Evolutionary conservation across 1,140 invertebrate species (phyloP), one percentile per base, ranked within the genome.

Genomic region (Philaenus spumarius): DNA sequence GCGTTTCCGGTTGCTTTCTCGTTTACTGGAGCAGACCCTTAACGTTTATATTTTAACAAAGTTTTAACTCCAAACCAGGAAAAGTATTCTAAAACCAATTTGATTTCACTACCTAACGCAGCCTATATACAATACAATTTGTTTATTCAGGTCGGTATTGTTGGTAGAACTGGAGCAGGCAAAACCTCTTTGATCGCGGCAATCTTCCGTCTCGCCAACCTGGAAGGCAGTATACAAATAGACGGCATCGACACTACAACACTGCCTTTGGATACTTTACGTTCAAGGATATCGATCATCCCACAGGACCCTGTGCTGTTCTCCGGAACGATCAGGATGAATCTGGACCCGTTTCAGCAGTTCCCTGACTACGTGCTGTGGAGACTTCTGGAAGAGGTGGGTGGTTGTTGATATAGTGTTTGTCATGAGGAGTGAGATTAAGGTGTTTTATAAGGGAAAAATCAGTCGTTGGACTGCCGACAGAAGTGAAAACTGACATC

Each of bases 221-320:
- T 87, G 2, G 79, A 82, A 43, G 89, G 87, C 4, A 74, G 79
- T 58, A 78, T 64, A 72, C 75, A 63, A 66, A 62, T 68, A 6
- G 69, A 69, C 56, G 64, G 59, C 9, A 42, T 67, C 2, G 74
- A 83, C 50, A 84, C 79, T 7, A 76, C 72, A 2, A 63, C 73
- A 37, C 67, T 85, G 67, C 80, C 85, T 0, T 67, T 89, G 2
- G 82, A 86, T 61, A 81, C 86, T 69, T 73, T 90, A 22, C 77
- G 92, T 46, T 84, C 83, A 48, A 85, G 85, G 67, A 80, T 95
- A 43, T 90, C 90, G 42, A 93, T 95, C 62, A 94, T 95, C 62
- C 92, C 93, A 11, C 93, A 95, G 74, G 90, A 89, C 62, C 92
- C 93, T 0, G 84, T 95, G 7, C 72, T 95, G 14, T 95, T 95